phyloP scores from a whole-genome alignment of 2,888 invertebrate genomes.

The Nudaria mundana region DNA sequence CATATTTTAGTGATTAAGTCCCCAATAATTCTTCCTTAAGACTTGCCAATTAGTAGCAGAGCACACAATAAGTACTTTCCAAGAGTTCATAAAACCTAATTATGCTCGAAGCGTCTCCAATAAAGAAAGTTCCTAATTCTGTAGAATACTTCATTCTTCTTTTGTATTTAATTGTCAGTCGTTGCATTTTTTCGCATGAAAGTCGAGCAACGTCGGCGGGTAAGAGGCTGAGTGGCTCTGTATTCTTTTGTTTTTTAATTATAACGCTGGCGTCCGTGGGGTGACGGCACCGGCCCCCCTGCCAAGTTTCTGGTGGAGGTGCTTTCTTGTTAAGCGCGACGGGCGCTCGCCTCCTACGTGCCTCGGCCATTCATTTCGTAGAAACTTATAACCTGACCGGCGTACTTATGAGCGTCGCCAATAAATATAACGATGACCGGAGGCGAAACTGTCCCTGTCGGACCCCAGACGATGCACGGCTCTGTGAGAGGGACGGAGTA shows the following conservation, averaged over 20 bases:
- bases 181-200: constrained; percentile 72
- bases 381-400: constrained; percentile 81
- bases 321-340: constrained; percentile 73
- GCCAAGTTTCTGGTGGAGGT: constrained; percentile 71
- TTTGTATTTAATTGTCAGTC: constrained; percentile 55
- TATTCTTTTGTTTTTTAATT: constrained; percentile 82
- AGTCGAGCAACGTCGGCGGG: constrained; percentile 57
- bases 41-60: constrained; percentile 4
- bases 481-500: constrained; percentile 59
- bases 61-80: constrained; percentile 20
- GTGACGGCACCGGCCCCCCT: constrained; percentile 55
- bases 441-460: constrained; percentile 66
- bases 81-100: constrained; percentile 34
- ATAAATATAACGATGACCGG: constrained; percentile 81
- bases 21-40: neutral
- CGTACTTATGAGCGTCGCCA: constrained; percentile 81
- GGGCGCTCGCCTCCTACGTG: constrained; percentile 76
- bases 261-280: constrained; percentile 69
- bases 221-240: constrained; percentile 75
- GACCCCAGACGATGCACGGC: constrained; percentile 30
- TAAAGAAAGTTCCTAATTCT: constrained; percentile 36
- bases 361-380: constrained; percentile 78
- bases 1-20: too few relatives aligned
- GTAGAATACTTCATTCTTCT: constrained; percentile 34
- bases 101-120: constrained; percentile 26